Conservation (phyloP, 2,888 invertebrate species). For the Copidosoma aretas region DNA sequence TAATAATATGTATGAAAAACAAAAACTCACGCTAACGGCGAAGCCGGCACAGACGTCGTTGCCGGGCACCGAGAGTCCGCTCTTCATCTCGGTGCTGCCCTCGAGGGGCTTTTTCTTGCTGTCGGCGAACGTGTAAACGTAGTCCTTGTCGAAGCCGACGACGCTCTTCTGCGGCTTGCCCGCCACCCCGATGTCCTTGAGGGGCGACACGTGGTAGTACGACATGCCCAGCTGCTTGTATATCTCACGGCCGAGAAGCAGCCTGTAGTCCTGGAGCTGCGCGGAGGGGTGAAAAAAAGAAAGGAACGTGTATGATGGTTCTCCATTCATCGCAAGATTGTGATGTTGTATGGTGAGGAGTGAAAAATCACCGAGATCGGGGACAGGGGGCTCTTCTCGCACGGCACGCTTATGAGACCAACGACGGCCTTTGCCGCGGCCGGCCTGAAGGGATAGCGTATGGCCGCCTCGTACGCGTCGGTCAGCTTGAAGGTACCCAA, state of each 20-base stretch:
- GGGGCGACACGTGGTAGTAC: constrained; percentile 69
- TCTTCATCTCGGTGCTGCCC: constrained; percentile 66
- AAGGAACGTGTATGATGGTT: neutral
- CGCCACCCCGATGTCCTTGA: constrained; percentile 66
- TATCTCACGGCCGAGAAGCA: constrained; percentile 56
- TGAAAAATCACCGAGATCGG: constrained; percentile 63
- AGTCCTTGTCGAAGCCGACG: constrained; percentile 69
- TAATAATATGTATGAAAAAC: too few relatives aligned
- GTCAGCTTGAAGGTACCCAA: constrained; percentile 62
- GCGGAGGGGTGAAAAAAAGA: constrained; percentile 44
- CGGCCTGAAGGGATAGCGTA: constrained; percentile 77
- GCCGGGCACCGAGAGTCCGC: constrained; percentile 65
- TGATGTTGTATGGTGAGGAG: too few relatives aligned
- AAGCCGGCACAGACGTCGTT: constrained; percentile 74
- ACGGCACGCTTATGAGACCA: constrained; percentile 70
- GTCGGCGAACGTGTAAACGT: constrained; percentile 72
- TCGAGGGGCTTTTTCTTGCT: constrained; percentile 70
- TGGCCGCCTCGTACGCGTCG: constrained; percentile 70
- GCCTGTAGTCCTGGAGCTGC: constrained; percentile 58
- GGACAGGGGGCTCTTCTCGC: constrained; percentile 65
- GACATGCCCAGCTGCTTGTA: constrained; percentile 69
- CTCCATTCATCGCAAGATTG: neutral
- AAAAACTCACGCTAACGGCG: constrained; percentile 68
- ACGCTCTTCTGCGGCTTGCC: constrained; percentile 68
- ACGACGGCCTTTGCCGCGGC: constrained; percentile 78